These are phyloP conservation scores for Melanotaenia maccullochi DNA, from an alignment of 2,797 vertebrate genomes.

Conservation along the genomic window DNA sequence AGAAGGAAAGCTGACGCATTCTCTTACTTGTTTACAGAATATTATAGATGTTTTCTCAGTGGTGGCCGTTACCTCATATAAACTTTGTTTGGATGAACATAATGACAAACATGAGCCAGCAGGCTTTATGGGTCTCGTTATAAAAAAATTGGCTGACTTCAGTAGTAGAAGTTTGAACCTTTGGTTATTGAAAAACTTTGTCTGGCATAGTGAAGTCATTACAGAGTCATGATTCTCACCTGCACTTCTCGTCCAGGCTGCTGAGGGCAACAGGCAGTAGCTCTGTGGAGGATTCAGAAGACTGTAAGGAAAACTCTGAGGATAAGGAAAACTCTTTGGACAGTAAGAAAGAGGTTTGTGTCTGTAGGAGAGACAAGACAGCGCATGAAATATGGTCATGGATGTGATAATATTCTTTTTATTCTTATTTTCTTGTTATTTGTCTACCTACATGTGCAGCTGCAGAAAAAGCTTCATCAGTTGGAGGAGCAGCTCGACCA, in stretches of 20 bases:
- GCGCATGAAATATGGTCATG: not conserved
- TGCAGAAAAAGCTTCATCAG: conserved; percentile 88
- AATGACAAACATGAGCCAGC: not conserved
- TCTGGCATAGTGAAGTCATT: conserved; percentile 6
- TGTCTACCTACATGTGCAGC: conserved; percentile 78
- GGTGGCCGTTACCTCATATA: not conserved
- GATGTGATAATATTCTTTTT: not conserved
- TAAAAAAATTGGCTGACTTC: not conserved
- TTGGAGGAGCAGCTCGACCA: conserved; percentile 90
- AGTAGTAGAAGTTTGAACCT: conserved; percentile 9
- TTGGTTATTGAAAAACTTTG: conserved; percentile 1
- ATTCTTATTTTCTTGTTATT: not conserved
- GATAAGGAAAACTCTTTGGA: conserved; percentile 63
- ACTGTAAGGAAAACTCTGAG: conserved; percentile 51
- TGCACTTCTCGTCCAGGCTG: conserved; percentile 66
- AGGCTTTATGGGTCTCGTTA: not conserved
- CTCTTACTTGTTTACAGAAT: not conserved
- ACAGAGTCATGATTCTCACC: conserved; percentile 4
- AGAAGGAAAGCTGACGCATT: not conserved
- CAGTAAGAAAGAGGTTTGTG: conserved; percentile 72
- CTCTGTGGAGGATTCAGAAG: conserved; percentile 49
- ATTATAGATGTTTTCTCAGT: conserved; percentile 2
- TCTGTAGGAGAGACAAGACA: not conserved
- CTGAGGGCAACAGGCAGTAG: conserved; percentile 60
- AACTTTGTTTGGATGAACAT: not conserved